These are phyloP conservation scores for Nipponia nippon DNA, from an alignment of 2,113 vertebrate species.

Conservation along the genomic window DNA sequence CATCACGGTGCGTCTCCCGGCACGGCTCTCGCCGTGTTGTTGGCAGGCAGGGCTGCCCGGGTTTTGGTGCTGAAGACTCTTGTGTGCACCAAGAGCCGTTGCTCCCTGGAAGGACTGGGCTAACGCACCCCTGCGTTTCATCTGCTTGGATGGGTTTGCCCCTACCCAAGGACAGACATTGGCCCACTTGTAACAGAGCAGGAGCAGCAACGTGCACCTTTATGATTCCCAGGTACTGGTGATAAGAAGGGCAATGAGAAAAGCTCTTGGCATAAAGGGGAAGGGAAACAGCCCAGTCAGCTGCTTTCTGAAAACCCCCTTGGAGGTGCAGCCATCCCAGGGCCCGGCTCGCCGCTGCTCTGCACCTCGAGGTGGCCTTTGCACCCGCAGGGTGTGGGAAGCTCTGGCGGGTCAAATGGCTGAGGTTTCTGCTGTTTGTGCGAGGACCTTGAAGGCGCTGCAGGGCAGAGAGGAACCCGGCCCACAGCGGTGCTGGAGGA, in stretches of 20 bases:
- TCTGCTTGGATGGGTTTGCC: background rate
- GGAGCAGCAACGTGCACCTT: background rate
- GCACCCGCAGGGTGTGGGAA: background rate
- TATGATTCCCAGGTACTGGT: background rate
- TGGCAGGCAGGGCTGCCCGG: background rate
- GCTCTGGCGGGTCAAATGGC: background rate
- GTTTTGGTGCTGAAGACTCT: background rate
- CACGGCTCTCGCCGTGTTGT: accelerated
- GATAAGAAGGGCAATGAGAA: background rate
- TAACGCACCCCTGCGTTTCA: accelerated
- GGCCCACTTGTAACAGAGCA: background rate
- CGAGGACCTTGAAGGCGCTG: background rate
- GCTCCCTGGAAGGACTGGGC: background rate
- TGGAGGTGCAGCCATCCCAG: background rate
- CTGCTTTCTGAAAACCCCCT: background rate
- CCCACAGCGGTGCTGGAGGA: background rate
- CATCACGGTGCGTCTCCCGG: background rate
- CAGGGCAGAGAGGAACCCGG: background rate
- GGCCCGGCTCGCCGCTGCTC: background rate
- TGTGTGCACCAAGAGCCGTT: background rate
- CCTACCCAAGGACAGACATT: background rate
- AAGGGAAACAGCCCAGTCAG: background rate
- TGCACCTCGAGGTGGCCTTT: background rate
- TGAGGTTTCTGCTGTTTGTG: background rate
- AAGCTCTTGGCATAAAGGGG: background rate